Evolutionary conservation across 2,113 vertebrate genomes (phyloP).

Genomic region (Notarius lentiginosus): DNA sequence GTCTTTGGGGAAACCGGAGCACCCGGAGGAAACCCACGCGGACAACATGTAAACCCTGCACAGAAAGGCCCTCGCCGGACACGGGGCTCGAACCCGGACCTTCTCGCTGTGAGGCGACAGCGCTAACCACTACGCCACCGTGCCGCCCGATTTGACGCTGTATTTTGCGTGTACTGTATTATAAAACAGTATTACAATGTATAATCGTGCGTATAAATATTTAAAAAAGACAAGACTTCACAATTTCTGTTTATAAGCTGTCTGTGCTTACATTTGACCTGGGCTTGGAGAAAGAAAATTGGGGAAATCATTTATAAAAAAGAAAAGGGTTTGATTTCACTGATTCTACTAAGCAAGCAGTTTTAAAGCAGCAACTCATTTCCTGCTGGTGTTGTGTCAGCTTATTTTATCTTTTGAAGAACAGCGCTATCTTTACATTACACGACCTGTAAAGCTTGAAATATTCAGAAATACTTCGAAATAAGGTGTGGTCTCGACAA

Average conservation of each 20-base stretch:
- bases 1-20: no score
- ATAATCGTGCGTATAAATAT: background rate
- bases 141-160: no score
- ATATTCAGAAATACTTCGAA: background rate
- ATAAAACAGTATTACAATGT: background rate
- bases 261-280: background rate
- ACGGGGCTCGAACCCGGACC: no score
- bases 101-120: no score
- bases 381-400: background rate
- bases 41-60: no score
- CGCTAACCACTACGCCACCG: no score
- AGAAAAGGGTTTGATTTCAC: background rate
- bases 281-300: background rate
- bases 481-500: background rate
- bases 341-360: background rate
- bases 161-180: no score
- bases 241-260: background rate
- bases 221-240: background rate
- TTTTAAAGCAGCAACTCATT: background rate
- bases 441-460: background rate
- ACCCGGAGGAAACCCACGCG: no score
- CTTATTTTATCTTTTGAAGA: background rate
- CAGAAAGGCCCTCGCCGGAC: no score
- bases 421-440: background rate
- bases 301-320: background rate